A percentile compares a stretch with the other conserved stretches of the same genome.
Conservation (phyloP, 2,113 vertebrate genomes). For the Mugil cephalus region DNA sequence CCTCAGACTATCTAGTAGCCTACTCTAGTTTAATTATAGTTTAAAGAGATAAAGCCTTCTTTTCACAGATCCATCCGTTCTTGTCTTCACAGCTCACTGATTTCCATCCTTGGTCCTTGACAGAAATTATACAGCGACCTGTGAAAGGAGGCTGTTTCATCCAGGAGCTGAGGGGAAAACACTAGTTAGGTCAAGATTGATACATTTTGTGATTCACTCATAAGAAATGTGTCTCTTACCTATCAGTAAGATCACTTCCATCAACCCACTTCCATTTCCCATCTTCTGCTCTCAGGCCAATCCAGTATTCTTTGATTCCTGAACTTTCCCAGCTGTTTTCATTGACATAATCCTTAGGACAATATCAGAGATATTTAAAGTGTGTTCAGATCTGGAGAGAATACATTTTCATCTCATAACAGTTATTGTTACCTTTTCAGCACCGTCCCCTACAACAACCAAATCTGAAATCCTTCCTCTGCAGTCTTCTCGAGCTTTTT, state of each 20-base stretch:
- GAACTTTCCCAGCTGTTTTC: fast-evolving
- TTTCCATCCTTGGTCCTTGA: fast-evolving
- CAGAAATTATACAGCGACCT: slow-evolving; percentile 29
- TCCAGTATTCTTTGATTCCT: background rate
- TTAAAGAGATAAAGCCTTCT: slow-evolving; percentile 25
- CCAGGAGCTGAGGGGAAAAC: slow-evolving; percentile 26
- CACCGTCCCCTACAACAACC: background rate
- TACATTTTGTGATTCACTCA: background rate
- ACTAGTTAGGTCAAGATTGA: background rate
- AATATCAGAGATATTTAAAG: background rate
- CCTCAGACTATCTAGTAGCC: background rate
- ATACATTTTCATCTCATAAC: fast-evolving
- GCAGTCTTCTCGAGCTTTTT: background rate
- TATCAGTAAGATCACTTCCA: slow-evolving; percentile 15
- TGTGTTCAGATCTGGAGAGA: background rate
- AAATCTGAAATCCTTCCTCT: slow-evolving; percentile 12
- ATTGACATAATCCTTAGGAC: background rate
- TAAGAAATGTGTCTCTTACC: slow-evolving; percentile 2
- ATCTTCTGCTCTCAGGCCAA: slow-evolving; percentile 41
- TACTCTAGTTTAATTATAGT: background rate
- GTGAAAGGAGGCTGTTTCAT: fast-evolving
- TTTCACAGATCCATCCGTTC: slow-evolving; percentile 8
- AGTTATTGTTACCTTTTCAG: slow-evolving; percentile 32
- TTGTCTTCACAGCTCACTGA: background rate
- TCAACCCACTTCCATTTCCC: slow-evolving; percentile 43